A percentile compares a stretch with the other conserved stretches of the same genome.
Evolutionary conservation across 1,140 invertebrate genomes (phyloP).

Genomic region (Ceratosolen fusciceps): DNA sequence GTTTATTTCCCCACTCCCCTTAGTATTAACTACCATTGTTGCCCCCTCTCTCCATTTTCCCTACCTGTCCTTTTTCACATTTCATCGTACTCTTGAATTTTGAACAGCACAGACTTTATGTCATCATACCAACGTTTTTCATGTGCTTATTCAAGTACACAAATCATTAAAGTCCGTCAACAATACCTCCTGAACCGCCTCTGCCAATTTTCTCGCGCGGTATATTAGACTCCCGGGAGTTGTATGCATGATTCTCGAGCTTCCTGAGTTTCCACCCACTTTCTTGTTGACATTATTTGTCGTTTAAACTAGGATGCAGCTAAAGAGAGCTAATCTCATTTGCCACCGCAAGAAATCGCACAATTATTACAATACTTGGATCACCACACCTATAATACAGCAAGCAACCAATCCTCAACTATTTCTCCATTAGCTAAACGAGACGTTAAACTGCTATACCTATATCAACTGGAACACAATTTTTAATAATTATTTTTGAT

Average conservation of each 20-base stretch:
- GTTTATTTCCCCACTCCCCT: not conserved
- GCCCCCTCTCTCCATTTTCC: no score
- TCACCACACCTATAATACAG: not conserved
- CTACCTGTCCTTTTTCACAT: not conserved
- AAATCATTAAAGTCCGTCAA: constrained; percentile 39
- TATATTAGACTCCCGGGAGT: constrained; percentile 54
- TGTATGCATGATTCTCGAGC: not conserved
- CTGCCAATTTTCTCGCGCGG: not conserved
- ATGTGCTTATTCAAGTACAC: not conserved
- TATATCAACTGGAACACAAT: no score
- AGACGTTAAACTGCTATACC: no score
- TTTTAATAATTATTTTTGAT: no score
- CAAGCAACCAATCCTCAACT: not conserved
- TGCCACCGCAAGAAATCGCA: constrained; percentile 32
- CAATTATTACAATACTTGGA: constrained; percentile 15
- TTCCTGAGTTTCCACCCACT: constrained; percentile 39
- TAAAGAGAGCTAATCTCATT: constrained; percentile 36
- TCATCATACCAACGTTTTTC: constrained; percentile 17
- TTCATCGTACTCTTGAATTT: not conserved
- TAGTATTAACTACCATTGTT: no score
- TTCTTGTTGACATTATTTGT: constrained; percentile 1
- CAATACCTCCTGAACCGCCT: constrained; percentile 36
- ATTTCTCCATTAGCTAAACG: not conserved
- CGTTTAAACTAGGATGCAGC: not conserved
- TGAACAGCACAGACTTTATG: constrained; percentile 5